These are phyloP conservation scores for Acrocera orbiculus DNA, from an alignment of 2,888 invertebrate species.

Conservation along the genomic window DNA sequence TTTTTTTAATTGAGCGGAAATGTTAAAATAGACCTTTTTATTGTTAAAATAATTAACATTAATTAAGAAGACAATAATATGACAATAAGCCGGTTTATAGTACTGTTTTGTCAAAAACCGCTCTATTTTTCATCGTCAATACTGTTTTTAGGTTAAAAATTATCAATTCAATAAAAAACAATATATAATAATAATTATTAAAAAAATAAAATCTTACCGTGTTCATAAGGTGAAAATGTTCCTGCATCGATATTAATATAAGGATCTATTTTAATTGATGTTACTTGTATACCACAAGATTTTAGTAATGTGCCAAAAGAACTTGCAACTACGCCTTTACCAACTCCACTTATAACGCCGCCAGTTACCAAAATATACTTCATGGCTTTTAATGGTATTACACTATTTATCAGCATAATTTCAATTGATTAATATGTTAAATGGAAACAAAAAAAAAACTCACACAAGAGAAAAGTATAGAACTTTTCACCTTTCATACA, in stretches of 20 bases:
- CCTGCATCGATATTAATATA: conserved; percentile 99
- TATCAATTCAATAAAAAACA: too few species aligned
- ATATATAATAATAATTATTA: too few species aligned
- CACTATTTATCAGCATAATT: not conserved
- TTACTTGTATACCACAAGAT: conserved; percentile 86
- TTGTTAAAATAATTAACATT: too few species aligned
- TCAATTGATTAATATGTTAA: not conserved
- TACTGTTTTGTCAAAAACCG: too few species aligned
- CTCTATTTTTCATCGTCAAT: too few species aligned
- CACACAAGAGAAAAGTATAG: not conserved
- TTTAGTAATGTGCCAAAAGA: conserved; percentile 92
- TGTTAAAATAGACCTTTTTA: too few species aligned
- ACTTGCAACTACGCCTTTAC: conserved; percentile 89
- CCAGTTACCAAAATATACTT: conserved; percentile 98
- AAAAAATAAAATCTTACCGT: conserved; percentile 47
- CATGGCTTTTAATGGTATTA: conserved; percentile 39
- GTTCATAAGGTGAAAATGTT: conserved; percentile 97
- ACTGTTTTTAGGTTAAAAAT: too few species aligned
- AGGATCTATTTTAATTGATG: conserved; percentile 98
- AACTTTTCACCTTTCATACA: too few species aligned
- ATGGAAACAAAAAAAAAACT: not conserved
- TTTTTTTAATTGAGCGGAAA: too few species aligned
- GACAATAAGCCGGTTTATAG: too few species aligned
- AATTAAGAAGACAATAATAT: too few species aligned
- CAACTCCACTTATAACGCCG: conserved; percentile 97